Conservation (phyloP, 2,888 invertebrate genomes). For the Microdon myrmicae region DNA sequence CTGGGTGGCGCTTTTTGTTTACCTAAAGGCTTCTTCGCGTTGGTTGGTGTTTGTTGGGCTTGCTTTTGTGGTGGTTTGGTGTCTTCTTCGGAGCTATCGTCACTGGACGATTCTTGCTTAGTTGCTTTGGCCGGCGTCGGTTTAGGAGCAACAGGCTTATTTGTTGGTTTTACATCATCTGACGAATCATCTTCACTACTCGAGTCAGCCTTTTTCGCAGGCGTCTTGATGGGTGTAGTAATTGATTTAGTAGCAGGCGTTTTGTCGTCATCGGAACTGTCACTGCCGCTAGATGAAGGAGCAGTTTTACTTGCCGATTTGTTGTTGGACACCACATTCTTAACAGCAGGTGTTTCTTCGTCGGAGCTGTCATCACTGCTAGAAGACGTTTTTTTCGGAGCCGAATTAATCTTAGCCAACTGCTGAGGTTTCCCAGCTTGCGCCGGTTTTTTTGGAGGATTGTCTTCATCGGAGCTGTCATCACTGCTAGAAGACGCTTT, state of each 20-base stretch:
- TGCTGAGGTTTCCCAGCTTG: conserved; percentile 58
- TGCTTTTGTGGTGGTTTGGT: no score
- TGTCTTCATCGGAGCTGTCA: conserved; percentile 57
- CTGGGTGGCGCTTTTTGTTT: conserved; percentile 64
- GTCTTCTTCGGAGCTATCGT: conserved; percentile 53
- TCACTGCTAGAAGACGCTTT: conserved; percentile 56
- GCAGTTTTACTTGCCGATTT: conserved; percentile 55
- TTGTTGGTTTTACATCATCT: conserved; percentile 61
- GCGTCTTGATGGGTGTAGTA: conserved; percentile 47
- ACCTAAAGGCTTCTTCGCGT: conserved; percentile 55
- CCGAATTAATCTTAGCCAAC: conserved; percentile 4
- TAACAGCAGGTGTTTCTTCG: conserved; percentile 57
- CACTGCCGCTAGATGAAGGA: conserved; percentile 13
- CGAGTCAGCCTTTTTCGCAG: conserved; percentile 62
- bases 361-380: conserved; percentile 57
- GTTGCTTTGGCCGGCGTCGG: conserved; percentile 37
- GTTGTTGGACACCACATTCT: no score
- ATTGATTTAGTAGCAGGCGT: conserved; percentile 8
- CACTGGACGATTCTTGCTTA: conserved; percentile 45
- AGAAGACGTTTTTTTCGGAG: conserved; percentile 51
- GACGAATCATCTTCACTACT: conserved; percentile 67
- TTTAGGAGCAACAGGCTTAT: no score
- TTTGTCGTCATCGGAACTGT: not conserved
- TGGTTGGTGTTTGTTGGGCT: no score
- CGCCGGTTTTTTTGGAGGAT: conserved; percentile 57